Evolutionary conservation across 2,888 invertebrate genomes (phyloP).

Genomic region (Lymantria monacha): DNA sequence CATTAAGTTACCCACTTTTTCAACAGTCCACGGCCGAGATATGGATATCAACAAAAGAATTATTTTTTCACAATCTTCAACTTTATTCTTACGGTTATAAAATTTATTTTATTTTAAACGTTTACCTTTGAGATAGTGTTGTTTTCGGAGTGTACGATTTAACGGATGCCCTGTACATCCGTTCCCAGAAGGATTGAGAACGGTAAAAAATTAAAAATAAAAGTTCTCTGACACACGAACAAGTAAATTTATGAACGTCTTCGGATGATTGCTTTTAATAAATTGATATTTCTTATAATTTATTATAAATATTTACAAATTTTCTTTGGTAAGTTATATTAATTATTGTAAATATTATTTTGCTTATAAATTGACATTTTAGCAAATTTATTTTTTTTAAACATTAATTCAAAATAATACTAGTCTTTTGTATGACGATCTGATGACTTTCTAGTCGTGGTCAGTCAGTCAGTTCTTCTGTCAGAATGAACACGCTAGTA

Average conservation of each 20-base stretch:
- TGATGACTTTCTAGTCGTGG: too few relatives aligned
- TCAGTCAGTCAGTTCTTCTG: too few relatives aligned
- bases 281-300: neutral
- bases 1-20: conserved; percentile 38
- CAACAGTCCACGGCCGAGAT: conserved; percentile 22
- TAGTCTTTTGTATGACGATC: too few relatives aligned
- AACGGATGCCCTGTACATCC: conserved; percentile 70
- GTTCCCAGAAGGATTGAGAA: conserved; percentile 74
- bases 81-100: conserved; percentile 2
- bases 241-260: conserved; percentile 22
- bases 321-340: neutral
- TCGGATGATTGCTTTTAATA: neutral
- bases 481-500: too few relatives aligned
- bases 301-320: neutral
- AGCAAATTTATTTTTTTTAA: too few relatives aligned
- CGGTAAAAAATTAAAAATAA: conserved; percentile 46
- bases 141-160: conserved; percentile 54
- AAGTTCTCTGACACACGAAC: conserved; percentile 35
- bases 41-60: conserved; percentile 23
- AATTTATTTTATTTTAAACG: conserved; percentile 13
- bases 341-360: too few relatives aligned
- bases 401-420: too few relatives aligned
- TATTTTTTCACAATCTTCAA: conserved; percentile 9
- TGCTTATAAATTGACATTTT: too few relatives aligned
- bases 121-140: conserved; percentile 27